These are phyloP conservation scores for Drosophila sechellia DNA, from an alignment of 1,140 invertebrate genomes.

Conservation along the genomic window DNA sequence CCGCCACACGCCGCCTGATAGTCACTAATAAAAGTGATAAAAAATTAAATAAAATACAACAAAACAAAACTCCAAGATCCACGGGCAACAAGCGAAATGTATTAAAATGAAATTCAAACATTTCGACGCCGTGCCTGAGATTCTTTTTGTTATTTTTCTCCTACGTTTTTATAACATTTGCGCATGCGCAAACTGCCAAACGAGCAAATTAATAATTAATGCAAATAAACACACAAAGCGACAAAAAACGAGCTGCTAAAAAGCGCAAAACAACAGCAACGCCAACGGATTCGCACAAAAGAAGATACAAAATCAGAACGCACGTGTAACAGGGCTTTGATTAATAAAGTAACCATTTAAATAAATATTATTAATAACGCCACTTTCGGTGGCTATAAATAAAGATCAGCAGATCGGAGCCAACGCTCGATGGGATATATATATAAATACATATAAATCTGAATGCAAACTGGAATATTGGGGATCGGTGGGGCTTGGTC, in stretches of 20 bases:
- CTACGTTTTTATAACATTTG: conserved; percentile 63
- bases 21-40: conserved; percentile 62
- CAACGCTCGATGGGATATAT: conserved; percentile 16
- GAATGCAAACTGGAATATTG: conserved; percentile 23
- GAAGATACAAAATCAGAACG: conserved; percentile 66
- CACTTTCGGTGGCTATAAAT: conserved; percentile 61
- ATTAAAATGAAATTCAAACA: conserved; percentile 79
- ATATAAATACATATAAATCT: not conserved
- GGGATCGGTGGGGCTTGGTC: not conserved
- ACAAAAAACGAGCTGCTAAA: conserved; percentile 44
- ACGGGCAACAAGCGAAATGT: conserved; percentile 55
- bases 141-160: conserved; percentile 21
- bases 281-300: conserved; percentile 39
- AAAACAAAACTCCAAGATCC: conserved; percentile 23
- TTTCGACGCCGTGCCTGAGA: conserved; percentile 53
- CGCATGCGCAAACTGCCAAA: conserved; percentile 77
- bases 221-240: conserved; percentile 74
- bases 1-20: conserved; percentile 72
- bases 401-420: conserved; percentile 32
- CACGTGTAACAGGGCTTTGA: conserved; percentile 73
- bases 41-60: not conserved
- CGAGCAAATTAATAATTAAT: conserved; percentile 83
- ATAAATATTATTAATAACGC: conserved; percentile 73
- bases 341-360: conserved; percentile 70
- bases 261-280: conserved; percentile 34